Conservation (phyloP, 2,113 vertebrate genomes). For the Gymnobelideus leadbeateri region DNA sequence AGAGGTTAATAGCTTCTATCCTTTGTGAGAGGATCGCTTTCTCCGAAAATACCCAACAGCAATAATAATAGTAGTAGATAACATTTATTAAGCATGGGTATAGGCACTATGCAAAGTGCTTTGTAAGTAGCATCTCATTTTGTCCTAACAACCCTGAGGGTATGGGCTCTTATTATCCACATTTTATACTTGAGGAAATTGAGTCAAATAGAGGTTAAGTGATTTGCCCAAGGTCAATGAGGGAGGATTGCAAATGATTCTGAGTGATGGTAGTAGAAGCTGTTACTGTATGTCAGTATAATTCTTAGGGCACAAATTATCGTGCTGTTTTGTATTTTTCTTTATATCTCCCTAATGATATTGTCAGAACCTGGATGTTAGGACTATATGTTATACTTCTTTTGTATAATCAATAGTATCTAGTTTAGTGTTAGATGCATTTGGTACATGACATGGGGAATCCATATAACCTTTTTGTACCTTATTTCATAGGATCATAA, state of each 20-base stretch:
- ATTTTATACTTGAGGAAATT: neutral
- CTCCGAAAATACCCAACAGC: neutral
- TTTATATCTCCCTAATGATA: neutral
- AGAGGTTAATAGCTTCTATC: neutral
- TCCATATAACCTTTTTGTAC: neutral
- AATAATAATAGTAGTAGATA: neutral
- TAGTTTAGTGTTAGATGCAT: neutral
- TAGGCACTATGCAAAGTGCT: neutral
- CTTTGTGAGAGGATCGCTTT: neutral
- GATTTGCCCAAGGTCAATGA: neutral
- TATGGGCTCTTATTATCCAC: neutral
- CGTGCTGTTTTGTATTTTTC: neutral
- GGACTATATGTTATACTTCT: neutral
- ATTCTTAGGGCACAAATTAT: neutral
- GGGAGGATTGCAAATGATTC: neutral
- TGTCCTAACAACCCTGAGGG: neutral
- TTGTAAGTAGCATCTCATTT: neutral
- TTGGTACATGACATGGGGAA: neutral
- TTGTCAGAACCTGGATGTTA: neutral
- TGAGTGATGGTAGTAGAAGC: neutral
- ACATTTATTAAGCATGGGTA: neutral
- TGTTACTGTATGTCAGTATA: neutral
- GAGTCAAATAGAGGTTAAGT: neutral
- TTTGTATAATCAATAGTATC: neutral
- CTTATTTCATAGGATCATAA: neutral